Percentiles rank a stretch among this genome's conserved stretches.
These are phyloP conservation scores for Mamestra configurata DNA, from an alignment of 1,140 invertebrate species.

Conservation along the genomic window DNA sequence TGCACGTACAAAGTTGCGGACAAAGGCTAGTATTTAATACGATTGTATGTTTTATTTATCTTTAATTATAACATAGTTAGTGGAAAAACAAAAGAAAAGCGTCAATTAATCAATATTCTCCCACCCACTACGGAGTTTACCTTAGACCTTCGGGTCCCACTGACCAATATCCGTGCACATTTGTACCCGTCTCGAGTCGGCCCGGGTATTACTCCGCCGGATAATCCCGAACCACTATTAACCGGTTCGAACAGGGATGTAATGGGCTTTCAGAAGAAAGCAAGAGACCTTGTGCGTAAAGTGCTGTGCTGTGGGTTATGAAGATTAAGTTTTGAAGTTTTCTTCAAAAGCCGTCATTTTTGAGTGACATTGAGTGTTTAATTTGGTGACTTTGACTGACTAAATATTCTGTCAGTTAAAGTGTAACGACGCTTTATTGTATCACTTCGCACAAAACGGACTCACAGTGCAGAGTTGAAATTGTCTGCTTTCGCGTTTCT, in stretches of 20 bases:
- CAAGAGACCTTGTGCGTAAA: background rate
- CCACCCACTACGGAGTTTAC: constrained; percentile 16
- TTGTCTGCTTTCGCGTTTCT: too few relatives aligned
- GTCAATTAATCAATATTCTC: background rate
- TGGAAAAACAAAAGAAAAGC: constrained; percentile 2
- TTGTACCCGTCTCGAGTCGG: constrained; percentile 62
- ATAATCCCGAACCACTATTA: constrained; percentile 71
- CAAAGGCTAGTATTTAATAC: too few relatives aligned
- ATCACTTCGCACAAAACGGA: too few relatives aligned
- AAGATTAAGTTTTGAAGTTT: background rate
- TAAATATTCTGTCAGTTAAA: too few relatives aligned
- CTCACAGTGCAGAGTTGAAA: too few relatives aligned
- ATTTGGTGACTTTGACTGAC: too few relatives aligned
- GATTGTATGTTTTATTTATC: too few relatives aligned
- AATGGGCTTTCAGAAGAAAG: constrained; percentile 53
- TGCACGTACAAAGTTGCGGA: too few relatives aligned
- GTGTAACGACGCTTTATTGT: too few relatives aligned
- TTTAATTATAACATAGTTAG: too few relatives aligned
- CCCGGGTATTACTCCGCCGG: constrained; percentile 58
- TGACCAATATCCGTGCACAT: constrained; percentile 56
- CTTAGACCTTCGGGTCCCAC: constrained; percentile 34
- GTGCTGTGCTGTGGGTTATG: background rate
- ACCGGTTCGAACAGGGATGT: constrained; percentile 63
- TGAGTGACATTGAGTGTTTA: too few relatives aligned
- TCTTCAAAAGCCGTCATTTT: background rate